A percentile compares a stretch with the other conserved stretches of the same genome.
These are phyloP conservation scores for Eumeta japonica DNA, from an alignment of 1,140 invertebrate species.

Conservation along the genomic window DNA sequence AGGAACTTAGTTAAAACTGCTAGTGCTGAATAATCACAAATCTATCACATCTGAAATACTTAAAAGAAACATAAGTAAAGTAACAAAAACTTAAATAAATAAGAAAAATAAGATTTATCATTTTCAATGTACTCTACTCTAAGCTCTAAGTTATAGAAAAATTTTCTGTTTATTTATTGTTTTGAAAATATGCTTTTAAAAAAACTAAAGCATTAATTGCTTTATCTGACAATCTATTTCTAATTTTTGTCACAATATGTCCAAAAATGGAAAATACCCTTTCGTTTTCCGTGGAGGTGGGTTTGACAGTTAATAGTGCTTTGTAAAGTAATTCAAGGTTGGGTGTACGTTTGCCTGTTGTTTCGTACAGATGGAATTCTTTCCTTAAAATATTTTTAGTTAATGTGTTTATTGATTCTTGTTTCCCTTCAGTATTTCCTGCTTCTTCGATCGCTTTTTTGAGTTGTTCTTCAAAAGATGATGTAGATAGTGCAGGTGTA, in stretches of 20 bases:
- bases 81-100: too few relatives aligned
- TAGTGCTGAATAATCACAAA: too few relatives aligned
- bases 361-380: neutral
- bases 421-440: neutral
- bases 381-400: neutral
- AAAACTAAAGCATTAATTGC: neutral
- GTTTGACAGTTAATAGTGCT: neutral
- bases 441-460: neutral
- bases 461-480: neutral
- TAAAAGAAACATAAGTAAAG: too few relatives aligned
- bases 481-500: too few relatives aligned
- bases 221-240: neutral
- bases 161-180: too few relatives aligned
- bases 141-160: too few relatives aligned
- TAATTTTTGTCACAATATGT: neutral
- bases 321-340: neutral
- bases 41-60: too few relatives aligned
- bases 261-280: neutral
- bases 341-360: neutral
- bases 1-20: too few relatives aligned
- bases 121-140: too few relatives aligned
- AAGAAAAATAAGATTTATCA: too few relatives aligned
- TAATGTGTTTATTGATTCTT: neutral
- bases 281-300: neutral
- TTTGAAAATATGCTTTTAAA: slow-evolving; percentile 1